phyloP scores from a whole-genome alignment of 2,888 invertebrate genomes.

The Ptychoptera albimana region DNA sequence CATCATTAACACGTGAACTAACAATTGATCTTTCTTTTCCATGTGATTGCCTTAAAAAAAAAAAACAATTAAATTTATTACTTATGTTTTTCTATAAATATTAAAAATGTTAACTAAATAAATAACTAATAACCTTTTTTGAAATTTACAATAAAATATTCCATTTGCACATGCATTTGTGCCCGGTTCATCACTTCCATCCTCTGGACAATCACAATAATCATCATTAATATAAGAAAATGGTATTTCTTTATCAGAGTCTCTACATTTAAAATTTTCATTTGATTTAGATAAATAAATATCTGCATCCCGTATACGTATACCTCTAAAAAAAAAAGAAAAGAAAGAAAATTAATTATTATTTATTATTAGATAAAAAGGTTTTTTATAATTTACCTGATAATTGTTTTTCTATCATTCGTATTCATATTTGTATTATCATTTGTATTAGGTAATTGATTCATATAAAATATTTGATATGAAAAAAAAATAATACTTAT shows the following conservation, averaged over 20 bases:
- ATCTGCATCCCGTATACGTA: conserved; percentile 27
- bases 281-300: conserved; percentile 30
- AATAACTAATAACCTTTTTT: conserved; percentile 23
- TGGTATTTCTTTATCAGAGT: conserved; percentile 32
- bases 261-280: conserved; percentile 32
- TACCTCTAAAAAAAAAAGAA: conserved; percentile 22
- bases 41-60: not conserved
- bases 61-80: too few relatives aligned
- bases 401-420: not conserved
- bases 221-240: conserved; percentile 59
- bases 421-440: not conserved
- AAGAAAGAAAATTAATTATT: too few relatives aligned
- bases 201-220: conserved; percentile 66
- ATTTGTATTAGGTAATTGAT: conserved; percentile 25
- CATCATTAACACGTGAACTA: conserved; percentile 65
- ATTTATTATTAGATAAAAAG: too few relatives aligned
- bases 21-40: conserved; percentile 13
- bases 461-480: conserved; percentile 30
- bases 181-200: conserved; percentile 64
- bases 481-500: conserved; percentile 26
- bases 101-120: not conserved
- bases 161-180: conserved; percentile 80
- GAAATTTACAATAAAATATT: conserved; percentile 59
- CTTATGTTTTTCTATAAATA: not conserved
- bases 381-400: not conserved